These are phyloP conservation scores for Xestia rhomboidea DNA, from an alignment of 2,888 invertebrate species.

Conservation along the genomic window DNA sequence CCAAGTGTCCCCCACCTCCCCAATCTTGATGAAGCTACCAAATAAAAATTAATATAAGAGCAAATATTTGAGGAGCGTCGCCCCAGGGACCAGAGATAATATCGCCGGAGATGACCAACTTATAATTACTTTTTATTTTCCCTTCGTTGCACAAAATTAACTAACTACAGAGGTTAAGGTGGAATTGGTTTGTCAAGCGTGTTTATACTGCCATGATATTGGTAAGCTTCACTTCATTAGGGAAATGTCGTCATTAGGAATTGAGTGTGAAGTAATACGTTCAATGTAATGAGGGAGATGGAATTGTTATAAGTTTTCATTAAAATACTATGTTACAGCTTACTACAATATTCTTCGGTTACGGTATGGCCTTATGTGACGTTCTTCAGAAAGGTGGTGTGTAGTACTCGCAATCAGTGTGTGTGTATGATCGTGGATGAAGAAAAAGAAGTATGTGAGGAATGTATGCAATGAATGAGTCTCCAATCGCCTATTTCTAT, in stretches of 20 bases:
- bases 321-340: background rate
- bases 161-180: slow-evolving; percentile 49
- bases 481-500: background rate
- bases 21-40: slow-evolving; percentile 59
- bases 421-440: no score
- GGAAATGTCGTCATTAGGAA: background rate
- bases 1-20: slow-evolving; percentile 30
- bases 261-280: background rate
- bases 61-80: slow-evolving; percentile 72
- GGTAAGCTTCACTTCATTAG: slow-evolving; percentile 3
- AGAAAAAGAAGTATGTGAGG: no score
- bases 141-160: slow-evolving; percentile 73
- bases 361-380: background rate
- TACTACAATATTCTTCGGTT: background rate
- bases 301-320: background rate
- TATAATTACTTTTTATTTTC: slow-evolving; percentile 84
- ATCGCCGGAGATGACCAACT: slow-evolving; percentile 77
- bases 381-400: background rate
- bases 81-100: slow-evolving; percentile 74
- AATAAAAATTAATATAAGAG: slow-evolving; percentile 71
- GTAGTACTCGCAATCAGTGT: background rate
- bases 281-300: background rate
- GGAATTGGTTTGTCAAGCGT: slow-evolving; percentile 49
- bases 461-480: background rate
- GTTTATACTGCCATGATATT: slow-evolving; percentile 25